A percentile compares a stretch with the other conserved stretches of the same genome.
Evolutionary conservation across 2,113 vertebrate genomes (phyloP).

Genomic region (Urocynchramus pylzowi): DNA sequence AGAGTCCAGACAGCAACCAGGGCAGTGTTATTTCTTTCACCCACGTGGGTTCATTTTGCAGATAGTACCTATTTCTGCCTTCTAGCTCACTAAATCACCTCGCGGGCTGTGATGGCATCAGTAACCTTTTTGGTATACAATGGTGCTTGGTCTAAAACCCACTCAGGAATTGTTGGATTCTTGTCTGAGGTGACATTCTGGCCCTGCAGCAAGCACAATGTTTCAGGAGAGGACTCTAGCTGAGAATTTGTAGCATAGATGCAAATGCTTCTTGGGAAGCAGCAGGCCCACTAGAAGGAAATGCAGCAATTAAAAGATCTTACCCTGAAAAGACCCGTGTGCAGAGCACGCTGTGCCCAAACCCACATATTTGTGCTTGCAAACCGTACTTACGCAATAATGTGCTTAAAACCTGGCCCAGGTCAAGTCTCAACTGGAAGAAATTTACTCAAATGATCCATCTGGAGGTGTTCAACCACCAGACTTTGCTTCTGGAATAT

Average conservation of each 20-base stretch:
- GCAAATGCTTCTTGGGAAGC: not conserved
- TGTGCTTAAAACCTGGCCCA: slow-evolving; percentile 13
- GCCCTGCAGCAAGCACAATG: not conserved
- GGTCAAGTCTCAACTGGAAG: slow-evolving; percentile 31
- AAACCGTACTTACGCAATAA: slow-evolving; percentile 22
- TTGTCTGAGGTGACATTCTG: not conserved
- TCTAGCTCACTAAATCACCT: not conserved
- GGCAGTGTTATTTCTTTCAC: not conserved
- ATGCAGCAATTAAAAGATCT: not conserved
- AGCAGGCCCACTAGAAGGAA: not conserved
- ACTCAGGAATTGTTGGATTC: not conserved
- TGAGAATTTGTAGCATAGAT: not conserved
- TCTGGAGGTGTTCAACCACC: slow-evolving; percentile 44
- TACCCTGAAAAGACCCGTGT: not conserved
- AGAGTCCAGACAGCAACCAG: not conserved
- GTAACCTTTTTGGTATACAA: not conserved
- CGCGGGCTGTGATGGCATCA: not conserved
- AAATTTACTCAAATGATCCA: slow-evolving; percentile 20
- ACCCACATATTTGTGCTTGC: not conserved
- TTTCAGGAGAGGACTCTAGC: not conserved
- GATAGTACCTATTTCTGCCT: not conserved
- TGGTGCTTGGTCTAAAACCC: not conserved
- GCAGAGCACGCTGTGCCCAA: not conserved
- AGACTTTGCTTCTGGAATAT: slow-evolving; percentile 6
- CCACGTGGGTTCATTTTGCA: not conserved